A percentile compares a stretch with the other conserved stretches of the same genome.
Evolutionary conservation across 2,113 vertebrate species (phyloP).

Genomic region (Nycticorax nycticorax): DNA sequence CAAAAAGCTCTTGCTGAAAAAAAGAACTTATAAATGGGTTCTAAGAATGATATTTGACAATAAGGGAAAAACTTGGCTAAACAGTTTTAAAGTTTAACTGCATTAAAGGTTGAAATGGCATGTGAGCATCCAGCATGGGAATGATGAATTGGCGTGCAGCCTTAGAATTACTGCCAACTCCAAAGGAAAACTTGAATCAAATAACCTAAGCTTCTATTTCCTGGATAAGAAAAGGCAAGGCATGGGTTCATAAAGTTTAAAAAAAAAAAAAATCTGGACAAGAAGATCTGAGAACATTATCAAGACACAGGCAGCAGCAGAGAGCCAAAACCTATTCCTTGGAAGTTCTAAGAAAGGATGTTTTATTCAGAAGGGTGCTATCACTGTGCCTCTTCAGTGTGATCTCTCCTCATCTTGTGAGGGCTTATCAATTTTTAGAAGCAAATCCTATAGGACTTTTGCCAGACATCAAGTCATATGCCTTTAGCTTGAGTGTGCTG

Average conservation of each 20-base stretch:
- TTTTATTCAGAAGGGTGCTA: not conserved
- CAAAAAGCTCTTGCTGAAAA: not conserved
- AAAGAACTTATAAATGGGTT: not conserved
- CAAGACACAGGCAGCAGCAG: not conserved
- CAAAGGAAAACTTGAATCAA: not conserved
- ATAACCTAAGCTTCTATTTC: not conserved
- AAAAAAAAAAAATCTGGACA: not conserved
- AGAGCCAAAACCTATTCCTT: not conserved
- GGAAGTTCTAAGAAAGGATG: not conserved
- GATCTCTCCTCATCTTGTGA: not conserved
- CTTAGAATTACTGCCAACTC: not conserved
- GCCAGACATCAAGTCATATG: not conserved
- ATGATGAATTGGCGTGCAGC: not conserved
- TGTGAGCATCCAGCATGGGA: not conserved
- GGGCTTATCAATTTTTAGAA: slow-evolving; percentile 16
- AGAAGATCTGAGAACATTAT: not conserved
- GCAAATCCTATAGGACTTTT: not conserved
- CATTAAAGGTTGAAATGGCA: not conserved
- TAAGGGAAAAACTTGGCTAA: not conserved
- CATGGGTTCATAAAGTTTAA: not conserved
- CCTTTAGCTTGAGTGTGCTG: not conserved
- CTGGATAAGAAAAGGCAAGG: not conserved
- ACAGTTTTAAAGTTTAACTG: not conserved
- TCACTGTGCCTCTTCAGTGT: not conserved
- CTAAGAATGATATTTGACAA: not conserved